A percentile compares a stretch with the other conserved stretches of the same genome.
These are phyloP conservation scores for Volucella bombylans DNA, from an alignment of 2,888 invertebrate species.

Conservation along the genomic window DNA sequence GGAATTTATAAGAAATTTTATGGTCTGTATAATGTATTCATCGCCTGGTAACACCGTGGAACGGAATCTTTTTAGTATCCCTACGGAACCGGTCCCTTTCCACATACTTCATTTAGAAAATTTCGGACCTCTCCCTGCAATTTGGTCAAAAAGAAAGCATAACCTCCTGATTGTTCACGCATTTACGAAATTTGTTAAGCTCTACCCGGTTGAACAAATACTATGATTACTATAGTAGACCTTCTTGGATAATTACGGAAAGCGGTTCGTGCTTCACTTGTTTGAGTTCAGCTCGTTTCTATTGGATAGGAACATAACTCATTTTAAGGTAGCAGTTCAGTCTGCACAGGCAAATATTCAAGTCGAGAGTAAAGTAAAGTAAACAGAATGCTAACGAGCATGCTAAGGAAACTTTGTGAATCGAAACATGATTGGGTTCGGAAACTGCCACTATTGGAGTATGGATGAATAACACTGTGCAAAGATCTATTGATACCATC, in stretches of 20 bases:
- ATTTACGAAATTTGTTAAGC: conserved; percentile 16
- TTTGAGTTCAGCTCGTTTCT: no score
- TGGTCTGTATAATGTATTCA: conserved; percentile 25
- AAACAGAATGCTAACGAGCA: neutral
- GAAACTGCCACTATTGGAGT: no score
- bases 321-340: conserved; percentile 12
- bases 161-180: conserved; percentile 2
- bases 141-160: conserved; percentile 8
- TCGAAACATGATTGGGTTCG: neutral
- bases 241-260: neutral
- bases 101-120: conserved; percentile 8
- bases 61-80: conserved; percentile 8
- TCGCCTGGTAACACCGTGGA: neutral
- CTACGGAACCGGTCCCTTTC: conserved; percentile 13
- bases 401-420: no score
- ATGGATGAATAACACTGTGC: no score
- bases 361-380: no score
- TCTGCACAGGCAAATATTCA: conserved; percentile 76
- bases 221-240: conserved; percentile 26
- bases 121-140: conserved; percentile 2
- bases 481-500: no score
- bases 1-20: conserved; percentile 19
- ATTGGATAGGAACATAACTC: no score
- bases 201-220: conserved; percentile 23
- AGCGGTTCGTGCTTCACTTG: no score